Evolutionary conservation across 2,797 vertebrate genomes (phyloP).

Genomic region (Cynopterus sphinx): DNA sequence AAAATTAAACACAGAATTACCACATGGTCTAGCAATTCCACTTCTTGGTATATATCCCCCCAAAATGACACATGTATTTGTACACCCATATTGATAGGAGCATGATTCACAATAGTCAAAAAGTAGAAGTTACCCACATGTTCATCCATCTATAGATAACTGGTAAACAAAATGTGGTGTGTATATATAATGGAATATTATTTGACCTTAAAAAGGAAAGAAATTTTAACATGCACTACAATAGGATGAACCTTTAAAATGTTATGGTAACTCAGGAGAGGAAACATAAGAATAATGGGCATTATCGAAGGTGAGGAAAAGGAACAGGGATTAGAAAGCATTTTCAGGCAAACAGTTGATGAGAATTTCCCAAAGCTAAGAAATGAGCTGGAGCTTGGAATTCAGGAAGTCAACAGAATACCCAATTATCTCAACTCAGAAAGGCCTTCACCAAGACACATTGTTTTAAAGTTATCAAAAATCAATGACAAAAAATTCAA

Average conservation of each 20-base stretch:
- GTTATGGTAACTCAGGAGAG: not conserved
- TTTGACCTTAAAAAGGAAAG: not conserved
- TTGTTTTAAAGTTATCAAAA: too few relatives aligned
- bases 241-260: conserved; percentile 14
- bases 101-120: conserved; percentile 7
- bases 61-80: not conserved
- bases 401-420: too few relatives aligned
- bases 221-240: conserved; percentile 1
- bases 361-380: too few relatives aligned
- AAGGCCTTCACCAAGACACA: too few relatives aligned
- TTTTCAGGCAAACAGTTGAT: too few relatives aligned
- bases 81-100: not conserved
- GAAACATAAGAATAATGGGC: too few relatives aligned
- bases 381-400: too few relatives aligned
- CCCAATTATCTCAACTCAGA: too few relatives aligned
- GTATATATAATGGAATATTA: not conserved
- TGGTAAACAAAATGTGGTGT: not conserved
- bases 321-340: too few relatives aligned
- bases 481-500: too few relatives aligned
- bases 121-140: not conserved
- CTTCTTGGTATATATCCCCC: not conserved
- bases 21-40: not conserved
- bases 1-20: conserved; percentile 21
- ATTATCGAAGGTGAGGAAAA: too few relatives aligned
- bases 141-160: not conserved